Base-by-base conservation (phyloP, 2,888 invertebrate genomes). In the Gymnosoma rotundatum region DNA sequence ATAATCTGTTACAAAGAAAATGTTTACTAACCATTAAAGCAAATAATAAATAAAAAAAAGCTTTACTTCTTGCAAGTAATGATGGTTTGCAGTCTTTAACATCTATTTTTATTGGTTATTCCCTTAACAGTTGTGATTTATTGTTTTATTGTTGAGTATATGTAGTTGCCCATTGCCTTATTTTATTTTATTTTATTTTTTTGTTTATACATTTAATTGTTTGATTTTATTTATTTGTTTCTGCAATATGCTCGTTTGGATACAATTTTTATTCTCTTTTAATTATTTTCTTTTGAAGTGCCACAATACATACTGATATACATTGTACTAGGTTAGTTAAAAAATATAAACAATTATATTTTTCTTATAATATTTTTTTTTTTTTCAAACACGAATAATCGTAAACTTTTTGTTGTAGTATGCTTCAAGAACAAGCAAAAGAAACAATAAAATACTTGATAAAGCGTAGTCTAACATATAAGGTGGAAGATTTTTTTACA, bases 141-240 rank as follows among this genome's bases (percentile, higher is more conserved):
- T 64, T 69, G 75, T 70, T 79, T 79, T 79, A 79, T 75, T 60
- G 75, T 45, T 58, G 25, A 70, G 36, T n/a, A 8, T 75, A 79
- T 48, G 18, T 50, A 52, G 64, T 60, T 50, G 38, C 54, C 61
- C 52, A 70, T 54, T 61, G 74, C 79, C 70, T 66, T 66, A 70
- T 48, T 79, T 79, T 61, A 61, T 66, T 83, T 42, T 12, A 42
- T 8, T 1, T 60, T 42, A 14, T 60, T 70, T 63, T 38, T 42
- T 36, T 48, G n/a, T 10, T 12, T 1, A 12, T 12, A 42, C 42
- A 42, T 42, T 42, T 42, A 12, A 42, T 42, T 42, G 1, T 42
- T 42, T 42, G 2, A 1, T 64, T 18, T 64, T 64, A 16, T 54
- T 60, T 61, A 18, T 20, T 48, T 32, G 58, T 20, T 50, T 20